These are phyloP conservation scores for Typhlichthys subterraneus DNA, from an alignment of 2,797 vertebrate species.

Conservation along the genomic window DNA sequence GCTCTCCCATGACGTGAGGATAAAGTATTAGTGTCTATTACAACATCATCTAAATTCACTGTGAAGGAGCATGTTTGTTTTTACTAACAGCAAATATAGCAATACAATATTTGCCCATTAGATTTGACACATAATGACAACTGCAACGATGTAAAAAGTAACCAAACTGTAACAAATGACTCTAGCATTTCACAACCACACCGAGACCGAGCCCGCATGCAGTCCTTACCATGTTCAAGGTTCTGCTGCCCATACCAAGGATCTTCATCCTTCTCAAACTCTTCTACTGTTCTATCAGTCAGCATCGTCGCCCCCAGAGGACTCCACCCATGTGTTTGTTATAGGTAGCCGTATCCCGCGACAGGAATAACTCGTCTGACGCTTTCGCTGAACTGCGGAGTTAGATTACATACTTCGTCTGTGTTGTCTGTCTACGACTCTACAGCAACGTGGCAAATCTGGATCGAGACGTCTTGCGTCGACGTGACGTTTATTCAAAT, in stretches of 20 bases:
- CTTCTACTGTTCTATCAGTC: slow-evolving; percentile 84
- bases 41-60: neutral
- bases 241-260: slow-evolving; percentile 89
- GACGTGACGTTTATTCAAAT: neutral
- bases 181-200: too few species aligned
- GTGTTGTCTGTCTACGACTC: slow-evolving; percentile 29
- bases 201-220: slow-evolving; percentile 38
- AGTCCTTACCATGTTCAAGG: slow-evolving; percentile 87
- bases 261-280: slow-evolving; percentile 88
- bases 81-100: too few species aligned
- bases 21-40: slow-evolving; percentile 3
- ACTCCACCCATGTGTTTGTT: slow-evolving; percentile 24
- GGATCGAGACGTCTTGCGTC: neutral
- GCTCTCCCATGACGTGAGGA: slow-evolving; percentile 27
- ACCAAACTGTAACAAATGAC: too few species aligned
- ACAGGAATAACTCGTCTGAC: slow-evolving; percentile 1
- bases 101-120: too few species aligned
- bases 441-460: slow-evolving; percentile 78
- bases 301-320: slow-evolving; percentile 74
- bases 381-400: slow-evolving; percentile 6
- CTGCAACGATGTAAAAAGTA: too few species aligned
- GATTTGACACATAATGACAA: too few species aligned
- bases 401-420: slow-evolving; percentile 39
- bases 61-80: neutral
- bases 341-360: neutral